A percentile compares a stretch with the other conserved stretches of the same genome.
These are phyloP conservation scores for Gobius niger DNA, from an alignment of 2,113 vertebrate genomes.

Conservation along the genomic window DNA sequence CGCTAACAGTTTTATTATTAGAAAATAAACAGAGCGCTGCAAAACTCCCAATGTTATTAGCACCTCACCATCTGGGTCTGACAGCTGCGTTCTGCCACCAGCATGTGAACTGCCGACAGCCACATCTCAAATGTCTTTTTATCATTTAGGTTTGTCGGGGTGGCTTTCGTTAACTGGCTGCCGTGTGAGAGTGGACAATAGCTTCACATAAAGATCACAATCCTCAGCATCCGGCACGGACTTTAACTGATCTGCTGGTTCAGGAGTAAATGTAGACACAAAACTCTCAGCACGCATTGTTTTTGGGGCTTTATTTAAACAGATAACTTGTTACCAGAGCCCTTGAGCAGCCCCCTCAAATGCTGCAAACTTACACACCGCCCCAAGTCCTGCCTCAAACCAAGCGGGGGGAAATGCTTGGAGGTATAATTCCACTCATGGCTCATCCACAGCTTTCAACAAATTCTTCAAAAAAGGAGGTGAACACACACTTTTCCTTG, in stretches of 20 bases:
- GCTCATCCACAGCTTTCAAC: constrained; percentile 59
- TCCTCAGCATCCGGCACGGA: no score
- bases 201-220: not conserved
- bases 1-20: constrained; percentile 80
- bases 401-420: constrained; percentile 62
- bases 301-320: constrained; percentile 71
- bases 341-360: constrained; percentile 53
- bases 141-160: constrained; percentile 43
- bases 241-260: no score
- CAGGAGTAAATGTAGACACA: no score
- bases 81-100: constrained; percentile 73
- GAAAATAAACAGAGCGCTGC: constrained; percentile 75
- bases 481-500: not conserved
- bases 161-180: constrained; percentile 17
- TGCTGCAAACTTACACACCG: constrained; percentile 48
- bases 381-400: constrained; percentile 60
- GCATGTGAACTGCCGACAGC: constrained; percentile 65
- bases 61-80: constrained; percentile 73
- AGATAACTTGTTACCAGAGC: constrained; percentile 74
- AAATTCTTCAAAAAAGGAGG: constrained; percentile 30
- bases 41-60: constrained; percentile 76
- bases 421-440: constrained; percentile 64
- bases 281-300: constrained; percentile 36
- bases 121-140: constrained; percentile 59
- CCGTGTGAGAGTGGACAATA: not conserved